Evolutionary conservation across 2,888 invertebrate species (phyloP).

Genomic region (Polymixis lichenea): DNA sequence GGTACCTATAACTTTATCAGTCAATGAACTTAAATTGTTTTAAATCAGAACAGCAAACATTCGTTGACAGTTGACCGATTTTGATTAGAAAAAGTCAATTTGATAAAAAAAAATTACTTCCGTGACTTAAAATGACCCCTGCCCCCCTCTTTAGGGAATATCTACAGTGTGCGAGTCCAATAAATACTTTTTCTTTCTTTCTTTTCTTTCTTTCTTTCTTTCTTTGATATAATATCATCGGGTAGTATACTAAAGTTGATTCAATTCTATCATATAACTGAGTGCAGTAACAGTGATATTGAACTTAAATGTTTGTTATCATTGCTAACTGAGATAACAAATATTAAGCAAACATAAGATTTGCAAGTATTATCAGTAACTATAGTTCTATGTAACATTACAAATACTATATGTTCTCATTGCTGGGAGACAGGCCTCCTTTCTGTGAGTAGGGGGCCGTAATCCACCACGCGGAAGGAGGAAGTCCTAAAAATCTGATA

Average conservation of each 20-base stretch:
- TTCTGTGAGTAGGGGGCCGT: neutral
- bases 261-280: neutral
- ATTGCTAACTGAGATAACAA: conserved; percentile 2
- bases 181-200: too few relatives aligned
- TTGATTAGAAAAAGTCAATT: neutral
- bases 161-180: too few relatives aligned
- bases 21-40: neutral
- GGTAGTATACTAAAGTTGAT: too few relatives aligned
- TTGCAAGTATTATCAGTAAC: conserved; percentile 1
- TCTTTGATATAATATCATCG: neutral
- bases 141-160: too few relatives aligned
- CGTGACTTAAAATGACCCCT: too few relatives aligned
- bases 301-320: conserved; percentile 40
- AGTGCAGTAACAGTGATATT: neutral
- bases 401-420: neutral
- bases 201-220: too few relatives aligned
- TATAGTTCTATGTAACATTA: neutral
- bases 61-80: neutral
- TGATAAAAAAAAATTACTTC: too few relatives aligned
- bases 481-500: too few relatives aligned
- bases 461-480: neutral
- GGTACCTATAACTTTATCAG: neutral
- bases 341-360: conserved; percentile 18
- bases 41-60: neutral
- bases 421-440: neutral